Evolutionary conservation across 2,113 vertebrate genomes (phyloP), one percentile per base, ranked within the genome.

Genomic region (Mirza zaza): DNA sequence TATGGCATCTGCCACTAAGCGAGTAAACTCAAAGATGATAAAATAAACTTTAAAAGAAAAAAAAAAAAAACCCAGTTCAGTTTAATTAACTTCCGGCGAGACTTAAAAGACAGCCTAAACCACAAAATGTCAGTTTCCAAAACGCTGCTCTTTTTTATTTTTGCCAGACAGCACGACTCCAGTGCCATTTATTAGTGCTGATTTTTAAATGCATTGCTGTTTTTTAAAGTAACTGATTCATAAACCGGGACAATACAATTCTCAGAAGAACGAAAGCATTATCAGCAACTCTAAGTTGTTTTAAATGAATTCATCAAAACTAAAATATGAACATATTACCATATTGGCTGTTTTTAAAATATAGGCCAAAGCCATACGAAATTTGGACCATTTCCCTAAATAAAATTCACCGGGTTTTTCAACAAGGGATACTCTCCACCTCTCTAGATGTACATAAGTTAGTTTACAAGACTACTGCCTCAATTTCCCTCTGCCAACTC

Each of bases 81-180:
- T 97, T 97, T 95, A 97, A 97, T 96, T 95, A 96, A 97, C 96
- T 97, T 98, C 96, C 93, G 52, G 91, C 96, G 63, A 94, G 70
- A 93, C 90, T 95, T 96, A 95, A 96, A 97, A 97, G 93, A 91
- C 97, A 79, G 94, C 20, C 73, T 95, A 93, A 97, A 95, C 96
- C 96, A 97, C 96, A 96, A 93, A 89, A 94, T 75, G 95, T 95
- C 91, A 76, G 88, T 97, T 94, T 97, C 91, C 68, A 85, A 95
- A 90, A 96, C 0, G 3, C 63, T 63, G 48, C 61, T 94, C 48
- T 15, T 96, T 95, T 96, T 97, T 17, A 87, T 93, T 95, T 90
- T 87, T 95, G 75, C 95, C 87, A 98, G 97, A 96, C 96, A 95
- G 55, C 8, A 10, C 71, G 95, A 95, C 96, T 97, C 97, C 91